A percentile compares a stretch with the other conserved stretches of the same genome.
phyloP scores from a whole-genome alignment of 1,140 invertebrate genomes.

The Calephelis nemesis region DNA sequence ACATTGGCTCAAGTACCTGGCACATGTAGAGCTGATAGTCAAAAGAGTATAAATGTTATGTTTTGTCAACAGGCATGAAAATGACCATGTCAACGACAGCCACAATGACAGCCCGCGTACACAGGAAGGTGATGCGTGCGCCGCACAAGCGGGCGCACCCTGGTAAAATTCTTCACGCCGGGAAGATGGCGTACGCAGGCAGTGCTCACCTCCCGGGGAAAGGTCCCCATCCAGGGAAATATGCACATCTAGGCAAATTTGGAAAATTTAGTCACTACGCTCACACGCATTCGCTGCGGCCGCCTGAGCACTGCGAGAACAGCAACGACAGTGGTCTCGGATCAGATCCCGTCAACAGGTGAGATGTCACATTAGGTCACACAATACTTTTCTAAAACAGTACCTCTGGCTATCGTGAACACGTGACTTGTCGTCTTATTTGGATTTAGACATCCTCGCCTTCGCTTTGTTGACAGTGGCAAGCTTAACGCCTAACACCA shows the following conservation, averaged over 20 bases:
- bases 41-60: not conserved
- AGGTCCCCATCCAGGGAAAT: conserved; percentile 68
- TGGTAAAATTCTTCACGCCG: conserved; percentile 65
- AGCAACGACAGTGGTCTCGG: conserved; percentile 92
- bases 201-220: conserved; percentile 64
- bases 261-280: conserved; percentile 65
- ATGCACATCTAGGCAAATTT: conserved; percentile 65
- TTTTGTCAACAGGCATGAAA: conserved; percentile 80
- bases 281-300: conserved; percentile 60
- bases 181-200: conserved; percentile 54
- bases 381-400: too few relatives aligned
- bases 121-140: conserved; percentile 81
- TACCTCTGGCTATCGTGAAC: too few relatives aligned
- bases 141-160: conserved; percentile 78
- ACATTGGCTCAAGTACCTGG: too few relatives aligned
- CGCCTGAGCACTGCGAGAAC: conserved; percentile 84
- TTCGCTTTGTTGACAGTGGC: too few relatives aligned
- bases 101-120: conserved; percentile 81
- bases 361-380: conserved; percentile 24
- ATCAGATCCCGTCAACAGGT: conserved; percentile 82
- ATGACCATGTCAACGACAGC: conserved; percentile 85
- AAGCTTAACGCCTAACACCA: too few relatives aligned
- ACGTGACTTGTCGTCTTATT: too few relatives aligned
- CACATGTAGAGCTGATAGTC: too few relatives aligned
- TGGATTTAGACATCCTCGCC: too few relatives aligned